Evolutionary conservation across 2,888 invertebrate species (phyloP).

Genomic region (Parnassius mnemosyne): DNA sequence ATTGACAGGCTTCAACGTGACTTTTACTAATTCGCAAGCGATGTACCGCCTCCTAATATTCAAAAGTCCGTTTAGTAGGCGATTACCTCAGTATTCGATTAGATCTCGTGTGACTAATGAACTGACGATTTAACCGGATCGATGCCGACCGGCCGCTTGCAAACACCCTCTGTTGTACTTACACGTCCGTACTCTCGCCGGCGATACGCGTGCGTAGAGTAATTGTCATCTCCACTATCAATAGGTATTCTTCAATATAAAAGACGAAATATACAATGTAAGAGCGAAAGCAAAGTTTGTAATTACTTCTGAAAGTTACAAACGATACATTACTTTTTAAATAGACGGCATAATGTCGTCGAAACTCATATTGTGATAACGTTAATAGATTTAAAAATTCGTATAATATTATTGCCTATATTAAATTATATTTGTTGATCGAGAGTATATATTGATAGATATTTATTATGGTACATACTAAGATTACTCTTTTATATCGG

Average conservation of each 20-base stretch:
- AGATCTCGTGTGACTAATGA: constrained; percentile 18
- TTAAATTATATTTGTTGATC: constrained; percentile 74
- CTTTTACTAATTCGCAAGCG: too few relatives aligned
- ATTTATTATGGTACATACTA: constrained; percentile 65
- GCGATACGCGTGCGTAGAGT: constrained; percentile 11
- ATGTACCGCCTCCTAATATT: too few relatives aligned
- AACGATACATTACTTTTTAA: constrained; percentile 50
- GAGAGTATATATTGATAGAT: constrained; percentile 74
- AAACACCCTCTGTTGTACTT: constrained; percentile 12
- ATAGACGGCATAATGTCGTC: constrained; percentile 60
- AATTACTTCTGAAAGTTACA: constrained; percentile 44
- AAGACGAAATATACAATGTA: constrained; percentile 48
- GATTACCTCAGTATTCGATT: constrained; percentile 26
- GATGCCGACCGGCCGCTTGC: not conserved
- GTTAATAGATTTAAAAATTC: constrained; percentile 63
- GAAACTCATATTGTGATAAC: constrained; percentile 69
- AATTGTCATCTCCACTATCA: constrained; percentile 29
- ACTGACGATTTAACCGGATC: not conserved
- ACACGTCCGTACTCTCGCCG: constrained; percentile 5
- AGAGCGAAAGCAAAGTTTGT: constrained; percentile 45
- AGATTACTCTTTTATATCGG: constrained; percentile 60
- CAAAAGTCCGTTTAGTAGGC: constrained; percentile 4
- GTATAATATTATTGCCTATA: constrained; percentile 68
- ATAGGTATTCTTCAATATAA: constrained; percentile 35
- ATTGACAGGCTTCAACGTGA: too few relatives aligned